Evolutionary conservation across 1,140 invertebrate genomes (phyloP).

Genomic region (Coelopa frigida): DNA sequence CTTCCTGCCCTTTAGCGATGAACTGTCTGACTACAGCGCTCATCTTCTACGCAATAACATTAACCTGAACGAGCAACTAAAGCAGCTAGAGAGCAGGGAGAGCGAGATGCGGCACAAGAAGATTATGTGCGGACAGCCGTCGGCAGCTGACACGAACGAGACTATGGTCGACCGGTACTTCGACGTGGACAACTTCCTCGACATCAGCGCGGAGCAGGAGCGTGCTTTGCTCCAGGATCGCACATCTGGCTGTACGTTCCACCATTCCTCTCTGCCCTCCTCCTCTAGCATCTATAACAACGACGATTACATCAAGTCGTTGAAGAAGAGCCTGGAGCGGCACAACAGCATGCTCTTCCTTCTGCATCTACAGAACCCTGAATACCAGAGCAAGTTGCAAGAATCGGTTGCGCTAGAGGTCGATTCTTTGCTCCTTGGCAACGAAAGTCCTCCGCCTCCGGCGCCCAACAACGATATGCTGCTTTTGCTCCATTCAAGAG

Average conservation of each 20-base stretch:
- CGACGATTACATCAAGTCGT: constrained; percentile 40
- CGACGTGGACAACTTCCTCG: neutral
- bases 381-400: constrained; percentile 18
- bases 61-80: constrained; percentile 37
- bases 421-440: constrained; percentile 36
- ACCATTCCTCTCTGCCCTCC: no score
- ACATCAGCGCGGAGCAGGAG: constrained; percentile 9
- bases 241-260: no score
- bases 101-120: constrained; percentile 34
- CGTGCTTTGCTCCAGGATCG: no score
- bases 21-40: constrained; percentile 17
- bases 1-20: no score
- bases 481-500: neutral
- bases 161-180: neutral
- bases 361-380: constrained; percentile 39
- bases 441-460: constrained; percentile 69
- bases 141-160: no score
- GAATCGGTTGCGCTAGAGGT: constrained; percentile 14
- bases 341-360: constrained; percentile 43
- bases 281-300: constrained; percentile 31
- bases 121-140: constrained; percentile 26
- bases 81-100: constrained; percentile 34
- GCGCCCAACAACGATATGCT: constrained; percentile 50
- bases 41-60: constrained; percentile 36
- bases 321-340: constrained; percentile 34